A percentile compares a stretch with the other conserved stretches of the same genome.
These are phyloP conservation scores for Dasypolia templi DNA, from an alignment of 2,888 invertebrate genomes.

Conservation along the genomic window DNA sequence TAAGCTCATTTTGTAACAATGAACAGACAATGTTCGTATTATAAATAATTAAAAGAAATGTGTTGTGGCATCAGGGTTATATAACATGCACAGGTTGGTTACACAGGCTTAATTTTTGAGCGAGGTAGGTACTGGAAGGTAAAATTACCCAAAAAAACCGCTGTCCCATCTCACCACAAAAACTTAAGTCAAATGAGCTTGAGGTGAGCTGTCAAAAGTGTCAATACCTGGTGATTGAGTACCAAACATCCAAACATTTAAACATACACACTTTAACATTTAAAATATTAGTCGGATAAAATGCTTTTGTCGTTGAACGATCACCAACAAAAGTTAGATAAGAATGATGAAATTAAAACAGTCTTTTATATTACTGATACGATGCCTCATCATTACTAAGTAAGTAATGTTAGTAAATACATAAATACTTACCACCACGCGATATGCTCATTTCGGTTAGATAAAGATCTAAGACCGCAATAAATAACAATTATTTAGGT, in stretches of 20 bases:
- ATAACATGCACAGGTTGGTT: background rate
- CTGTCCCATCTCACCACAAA: too few relatives aligned
- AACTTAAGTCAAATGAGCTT: too few relatives aligned
- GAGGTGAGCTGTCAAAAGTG: too few relatives aligned
- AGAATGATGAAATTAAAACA: too few relatives aligned
- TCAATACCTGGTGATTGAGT: too few relatives aligned
- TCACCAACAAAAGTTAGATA: too few relatives aligned
- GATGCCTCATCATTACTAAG: background rate
- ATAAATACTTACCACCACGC: slow-evolving; percentile 37
- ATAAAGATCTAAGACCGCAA: slow-evolving; percentile 45
- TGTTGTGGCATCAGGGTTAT: background rate
- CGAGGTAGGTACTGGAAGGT: background rate
- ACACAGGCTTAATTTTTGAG: background rate
- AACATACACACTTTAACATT: too few relatives aligned
- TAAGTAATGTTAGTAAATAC: slow-evolving; percentile 25
- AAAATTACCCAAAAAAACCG: background rate
- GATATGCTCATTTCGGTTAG: slow-evolving; percentile 40
- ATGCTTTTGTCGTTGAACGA: too few relatives aligned
- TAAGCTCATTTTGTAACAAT: slow-evolving; percentile 25
- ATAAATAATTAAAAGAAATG: background rate
- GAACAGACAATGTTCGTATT: background rate
- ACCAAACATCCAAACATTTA: too few relatives aligned
- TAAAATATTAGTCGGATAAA: too few relatives aligned
- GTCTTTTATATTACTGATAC: background rate
- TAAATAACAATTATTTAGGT: slow-evolving; percentile 42